Base-by-base conservation (phyloP, 2,797 vertebrate species). In the Peromyscus nudipes region DNA sequence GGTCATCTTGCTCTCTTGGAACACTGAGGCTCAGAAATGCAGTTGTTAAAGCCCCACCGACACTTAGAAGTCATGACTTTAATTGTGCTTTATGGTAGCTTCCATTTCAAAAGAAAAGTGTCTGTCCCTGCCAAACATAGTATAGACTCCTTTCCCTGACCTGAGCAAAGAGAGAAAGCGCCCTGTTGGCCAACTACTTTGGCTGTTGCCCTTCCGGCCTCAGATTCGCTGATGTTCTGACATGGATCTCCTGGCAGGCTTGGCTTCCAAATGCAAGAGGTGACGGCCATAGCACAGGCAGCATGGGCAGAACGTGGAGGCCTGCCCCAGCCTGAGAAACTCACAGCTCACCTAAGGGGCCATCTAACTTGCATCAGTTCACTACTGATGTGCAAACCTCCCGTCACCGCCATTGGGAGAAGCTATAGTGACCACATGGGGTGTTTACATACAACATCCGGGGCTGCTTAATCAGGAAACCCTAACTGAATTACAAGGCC, bases 341-440 rank as follows among this genome's bases (percentile, higher is more conserved):
- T 62, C 29, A 94, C 94, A 97, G 97, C 95, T 97, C 96, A 97
- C 98, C 95, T 95, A 92, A 93, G 92, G 97, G 97, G 96, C 97
- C 92, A 91, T 87, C 96, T 97, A 86, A 52, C 49, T 65, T 88
- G 55, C 69, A 94, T 97, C 95, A 98, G 96, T 98, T 98, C 97
- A 89, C 89, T 81, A 95, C 95, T 97, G 89, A 97, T 97, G 96
- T 83, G 88, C 97, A 95, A 96, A 96, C 87, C 93, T 93, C 95
- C 21, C 52, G 76, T 67, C 0, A 0, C 6, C 34, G 49, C 76
- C 49, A 6, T 29, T 40, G 7, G 55, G 69, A 55, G 69, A 65
- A 73, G 64, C 62, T 62, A 40, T 73, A 25, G 10, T 25, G 69
- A 88, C 40, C 64, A 46, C 11, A 43, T 2, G 0, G 43, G 16